Conservation (phyloP, 1,140 invertebrate genomes). For the Reticulitermes speratus region DNA sequence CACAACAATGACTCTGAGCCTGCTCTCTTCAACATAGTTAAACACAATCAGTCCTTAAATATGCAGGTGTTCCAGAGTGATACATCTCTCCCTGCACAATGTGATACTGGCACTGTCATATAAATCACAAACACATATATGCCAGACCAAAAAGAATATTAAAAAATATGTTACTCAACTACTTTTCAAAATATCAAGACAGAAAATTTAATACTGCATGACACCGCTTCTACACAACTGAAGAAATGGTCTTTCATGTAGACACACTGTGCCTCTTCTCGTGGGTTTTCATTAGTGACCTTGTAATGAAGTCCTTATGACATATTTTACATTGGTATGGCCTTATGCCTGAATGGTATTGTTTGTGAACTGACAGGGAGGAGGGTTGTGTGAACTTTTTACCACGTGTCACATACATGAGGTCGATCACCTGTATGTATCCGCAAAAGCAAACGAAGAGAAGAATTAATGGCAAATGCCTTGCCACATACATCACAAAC, state of each 20-base stretch:
- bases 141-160: too few species aligned
- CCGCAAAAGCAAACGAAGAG: conserved; percentile 61
- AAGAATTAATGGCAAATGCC: not conserved
- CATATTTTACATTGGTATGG: conserved; percentile 45
- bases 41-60: too few species aligned
- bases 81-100: too few species aligned
- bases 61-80: too few species aligned
- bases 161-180: too few species aligned
- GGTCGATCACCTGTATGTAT: conserved; percentile 73
- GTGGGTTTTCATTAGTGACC: conserved; percentile 39
- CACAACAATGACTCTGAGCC: too few species aligned
- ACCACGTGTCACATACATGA: conserved; percentile 54
- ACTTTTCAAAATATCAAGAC: too few species aligned
- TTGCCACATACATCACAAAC: not conserved
- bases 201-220: too few species aligned
- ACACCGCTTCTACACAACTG: too few species aligned
- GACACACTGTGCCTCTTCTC: conserved; percentile 35
- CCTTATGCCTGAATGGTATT: conserved; percentile 46
- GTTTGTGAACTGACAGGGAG: conserved; percentile 49
- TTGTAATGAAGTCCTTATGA: conserved; percentile 33
- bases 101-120: too few species aligned
- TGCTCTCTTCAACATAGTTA: too few species aligned
- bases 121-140: too few species aligned
- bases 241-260: not conserved
- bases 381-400: conserved; percentile 55